Base-by-base conservation (phyloP, 2,888 invertebrate species). In the Apocheima hispidaria region DNA sequence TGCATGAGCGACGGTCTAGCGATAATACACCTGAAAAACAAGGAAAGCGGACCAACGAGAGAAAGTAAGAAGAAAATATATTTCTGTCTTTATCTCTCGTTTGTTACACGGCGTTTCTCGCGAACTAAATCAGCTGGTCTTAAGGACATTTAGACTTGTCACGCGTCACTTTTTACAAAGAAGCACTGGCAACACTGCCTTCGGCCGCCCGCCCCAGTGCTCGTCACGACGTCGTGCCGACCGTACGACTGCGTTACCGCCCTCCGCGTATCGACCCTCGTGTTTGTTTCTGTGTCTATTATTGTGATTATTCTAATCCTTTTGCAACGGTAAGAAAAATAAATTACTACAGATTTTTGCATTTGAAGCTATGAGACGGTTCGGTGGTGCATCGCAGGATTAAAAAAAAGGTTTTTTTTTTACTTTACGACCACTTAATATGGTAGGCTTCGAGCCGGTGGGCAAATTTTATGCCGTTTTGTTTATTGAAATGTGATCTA, bases 201-300 rank as follows among this genome's bases (percentile, higher is more conserved):
- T 73, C 69, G 77, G 78, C 82, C 81, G 81, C 83, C 80, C 86
- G 83, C 83, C 81, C 83, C 86, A 88, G 88, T 88, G 59, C 66
- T 73, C 72, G 70, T 61, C 69, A 66, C 73, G 79, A 67, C 77
- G 80, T 74, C 80, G 82, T 71, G 70, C 68, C 64, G 81, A 74
- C 67, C 81, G 84, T 86, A 84, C 88, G 89, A 65, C 61, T 68
- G 70, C 67, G 69, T 21, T n/a, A n/a, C 63, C 66, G 59, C 58
- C 63, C 66, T 16, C 2, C 63, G 61, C 71, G 58, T 77, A 79
- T 79, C 79, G 79, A 78, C 79, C 83, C 36, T 82, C 83, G 83
- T 75, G 77, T 79, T 75, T 68, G 74, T 79, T 68, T 69, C 71
- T 75, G 79, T 81, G 71, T 69, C 72, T 71, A 75, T 79, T 78